phyloP scores from a whole-genome alignment of 1,140 invertebrate genomes.

The Samia ricini region DNA sequence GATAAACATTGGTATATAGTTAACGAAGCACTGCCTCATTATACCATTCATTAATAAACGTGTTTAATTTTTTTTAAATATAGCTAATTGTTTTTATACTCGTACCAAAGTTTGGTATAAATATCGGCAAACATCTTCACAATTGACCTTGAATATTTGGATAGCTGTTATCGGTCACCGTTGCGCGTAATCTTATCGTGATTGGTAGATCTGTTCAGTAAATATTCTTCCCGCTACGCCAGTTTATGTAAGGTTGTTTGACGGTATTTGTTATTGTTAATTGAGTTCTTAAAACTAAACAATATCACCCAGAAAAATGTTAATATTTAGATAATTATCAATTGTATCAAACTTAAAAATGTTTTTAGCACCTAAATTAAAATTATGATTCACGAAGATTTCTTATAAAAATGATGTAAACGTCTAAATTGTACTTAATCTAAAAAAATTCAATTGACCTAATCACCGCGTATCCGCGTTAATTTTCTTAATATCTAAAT shows the following conservation, averaged over 20 bases:
- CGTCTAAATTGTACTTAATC: constrained; percentile 4
- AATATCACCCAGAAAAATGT: background rate
- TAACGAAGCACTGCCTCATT: too few relatives aligned
- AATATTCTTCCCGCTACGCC: too few relatives aligned
- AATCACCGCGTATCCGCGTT: constrained; percentile 9
- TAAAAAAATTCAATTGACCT: constrained; percentile 45
- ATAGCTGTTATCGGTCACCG: too few relatives aligned
- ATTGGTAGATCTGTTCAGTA: too few relatives aligned
- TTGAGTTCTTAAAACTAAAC: background rate
- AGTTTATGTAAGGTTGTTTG: background rate
- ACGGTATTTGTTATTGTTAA: background rate
- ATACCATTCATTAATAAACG: too few relatives aligned
- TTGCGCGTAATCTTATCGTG: too few relatives aligned
- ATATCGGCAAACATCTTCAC: too few relatives aligned
- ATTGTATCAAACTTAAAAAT: background rate
- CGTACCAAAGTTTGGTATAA: too few relatives aligned
- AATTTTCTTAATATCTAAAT: background rate
- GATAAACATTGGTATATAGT: too few relatives aligned
- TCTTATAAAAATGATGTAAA: background rate
- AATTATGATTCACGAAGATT: background rate
- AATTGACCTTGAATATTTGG: too few relatives aligned
- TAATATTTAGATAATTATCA: background rate
- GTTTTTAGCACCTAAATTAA: background rate
- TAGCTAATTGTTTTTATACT: too few relatives aligned
- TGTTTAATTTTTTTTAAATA: too few relatives aligned